Evolutionary conservation across 1,140 invertebrate species (phyloP).

Genomic region (Temnothorax longispinosus): DNA sequence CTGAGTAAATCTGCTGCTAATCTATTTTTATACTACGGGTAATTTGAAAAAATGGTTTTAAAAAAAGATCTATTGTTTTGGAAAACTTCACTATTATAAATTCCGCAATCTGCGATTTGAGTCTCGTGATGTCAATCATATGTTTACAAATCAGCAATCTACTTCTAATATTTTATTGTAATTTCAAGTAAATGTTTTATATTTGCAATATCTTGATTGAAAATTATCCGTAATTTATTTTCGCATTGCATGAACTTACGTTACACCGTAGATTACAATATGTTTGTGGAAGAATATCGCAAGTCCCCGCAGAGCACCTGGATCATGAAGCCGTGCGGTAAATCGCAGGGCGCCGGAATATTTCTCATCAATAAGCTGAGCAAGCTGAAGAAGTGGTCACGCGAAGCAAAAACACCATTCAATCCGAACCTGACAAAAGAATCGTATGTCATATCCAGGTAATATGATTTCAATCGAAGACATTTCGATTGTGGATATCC

Average conservation of each 20-base stretch:
- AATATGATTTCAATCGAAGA: neutral
- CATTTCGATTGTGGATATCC: neutral
- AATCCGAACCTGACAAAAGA: slow-evolving; percentile 94
- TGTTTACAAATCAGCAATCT: neutral
- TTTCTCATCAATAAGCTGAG: slow-evolving; percentile 96
- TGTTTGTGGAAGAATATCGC: slow-evolving; percentile 97
- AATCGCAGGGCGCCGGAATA: slow-evolving; percentile 95
- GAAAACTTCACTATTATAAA: neutral
- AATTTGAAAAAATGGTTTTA: neutral
- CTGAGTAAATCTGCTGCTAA: too few relatives aligned
- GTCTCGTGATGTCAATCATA: neutral
- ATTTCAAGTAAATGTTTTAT: neutral
- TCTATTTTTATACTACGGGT: too few relatives aligned
- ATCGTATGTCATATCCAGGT: slow-evolving; percentile 95
- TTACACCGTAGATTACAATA: slow-evolving; percentile 91
- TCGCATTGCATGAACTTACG: neutral
- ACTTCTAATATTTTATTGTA: too few relatives aligned
- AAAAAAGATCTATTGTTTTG: neutral
- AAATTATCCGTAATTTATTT: neutral
- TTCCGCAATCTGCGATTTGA: neutral
- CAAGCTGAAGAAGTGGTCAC: slow-evolving; percentile 95
- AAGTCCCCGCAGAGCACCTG: slow-evolving; percentile 97
- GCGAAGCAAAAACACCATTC: slow-evolving; percentile 92
- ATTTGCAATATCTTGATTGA: neutral
- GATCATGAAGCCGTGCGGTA: slow-evolving; percentile 99